phyloP scores from a whole-genome alignment of 2,113 vertebrate genomes.

The Clarias macrocephalus region DNA sequence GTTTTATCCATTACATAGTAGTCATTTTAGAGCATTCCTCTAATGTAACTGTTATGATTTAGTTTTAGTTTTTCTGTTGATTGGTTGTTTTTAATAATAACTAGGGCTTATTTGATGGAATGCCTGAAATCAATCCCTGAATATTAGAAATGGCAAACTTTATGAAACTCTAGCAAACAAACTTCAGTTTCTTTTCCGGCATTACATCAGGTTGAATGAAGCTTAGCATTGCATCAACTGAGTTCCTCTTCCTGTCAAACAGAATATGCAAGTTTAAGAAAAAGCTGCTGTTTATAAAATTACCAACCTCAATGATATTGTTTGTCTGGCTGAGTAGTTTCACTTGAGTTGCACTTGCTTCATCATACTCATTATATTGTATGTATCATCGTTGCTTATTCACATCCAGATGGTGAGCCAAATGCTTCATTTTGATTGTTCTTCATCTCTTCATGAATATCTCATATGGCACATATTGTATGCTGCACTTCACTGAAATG shows the following conservation, averaged over 20 bases:
- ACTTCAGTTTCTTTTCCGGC: not conserved
- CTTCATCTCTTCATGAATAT: constrained; percentile 40
- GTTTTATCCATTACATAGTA: not conserved
- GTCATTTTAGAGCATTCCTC: not conserved
- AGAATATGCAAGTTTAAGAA: not conserved
- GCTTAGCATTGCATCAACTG: not conserved
- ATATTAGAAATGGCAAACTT: not conserved
- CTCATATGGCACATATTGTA: constrained; percentile 28
- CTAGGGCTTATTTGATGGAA: not conserved
- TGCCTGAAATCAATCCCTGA: not conserved
- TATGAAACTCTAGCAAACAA: not conserved
- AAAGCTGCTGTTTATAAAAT: constrained; percentile 17
- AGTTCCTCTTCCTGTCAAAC: not conserved
- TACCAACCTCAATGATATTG: constrained; percentile 3
- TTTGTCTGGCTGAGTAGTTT: constrained; percentile 18
- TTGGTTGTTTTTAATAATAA: not conserved
- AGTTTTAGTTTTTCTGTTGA: not conserved
- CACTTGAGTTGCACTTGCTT: constrained; percentile 13
- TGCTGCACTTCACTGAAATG: constrained; percentile 28
- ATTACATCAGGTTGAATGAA: not conserved
- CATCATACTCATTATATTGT: constrained; percentile 19
- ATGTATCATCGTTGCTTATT: constrained; percentile 22
- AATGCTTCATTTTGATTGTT: constrained; percentile 46
- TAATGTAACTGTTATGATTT: not conserved
- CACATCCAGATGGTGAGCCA: constrained; percentile 41